Conservation (phyloP, 2,888 invertebrate species). For the Vesta saturnalis region DNA sequence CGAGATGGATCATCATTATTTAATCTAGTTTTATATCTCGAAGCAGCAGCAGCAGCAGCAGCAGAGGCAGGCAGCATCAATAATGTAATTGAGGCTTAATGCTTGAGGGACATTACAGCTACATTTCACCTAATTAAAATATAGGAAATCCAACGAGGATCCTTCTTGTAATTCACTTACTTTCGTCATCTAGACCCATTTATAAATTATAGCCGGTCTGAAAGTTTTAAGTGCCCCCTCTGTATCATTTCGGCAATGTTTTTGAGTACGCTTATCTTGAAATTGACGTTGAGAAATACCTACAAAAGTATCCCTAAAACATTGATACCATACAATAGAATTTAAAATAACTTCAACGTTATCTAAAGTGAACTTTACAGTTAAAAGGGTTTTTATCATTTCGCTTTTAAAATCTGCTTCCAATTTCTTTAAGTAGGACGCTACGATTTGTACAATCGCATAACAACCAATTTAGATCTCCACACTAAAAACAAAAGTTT, state of each 20-base stretch:
- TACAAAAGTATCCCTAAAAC: conserved; percentile 30
- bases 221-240: conserved; percentile 47
- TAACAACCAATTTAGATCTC: conserved; percentile 24
- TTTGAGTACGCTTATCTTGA: conserved; percentile 28
- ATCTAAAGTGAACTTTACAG: conserved; percentile 27
- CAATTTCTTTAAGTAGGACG: conserved; percentile 25
- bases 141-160: conserved; percentile 50
- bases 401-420: conserved; percentile 19
- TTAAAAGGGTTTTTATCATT: conserved; percentile 26
- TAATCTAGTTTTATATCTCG: conserved; percentile 33
- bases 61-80: conserved; percentile 17
- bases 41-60: too few relatives aligned
- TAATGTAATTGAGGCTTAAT: conserved; percentile 46
- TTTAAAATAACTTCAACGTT: conserved; percentile 23
- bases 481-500: conserved; percentile 24
- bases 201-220: conserved; percentile 49
- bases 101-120: conserved; percentile 38
- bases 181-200: conserved; percentile 48
- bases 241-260: conserved; percentile 18
- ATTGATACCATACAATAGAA: conserved; percentile 33
- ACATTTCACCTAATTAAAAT: conserved; percentile 49
- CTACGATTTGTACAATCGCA: conserved; percentile 20
- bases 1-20: conserved; percentile 32
- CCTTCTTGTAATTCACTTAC: conserved; percentile 53
- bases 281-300: conserved; percentile 32